These are phyloP conservation scores for Tubulanus polymorphus DNA, from an alignment of 2,888 invertebrate genomes.

Conservation along the genomic window DNA sequence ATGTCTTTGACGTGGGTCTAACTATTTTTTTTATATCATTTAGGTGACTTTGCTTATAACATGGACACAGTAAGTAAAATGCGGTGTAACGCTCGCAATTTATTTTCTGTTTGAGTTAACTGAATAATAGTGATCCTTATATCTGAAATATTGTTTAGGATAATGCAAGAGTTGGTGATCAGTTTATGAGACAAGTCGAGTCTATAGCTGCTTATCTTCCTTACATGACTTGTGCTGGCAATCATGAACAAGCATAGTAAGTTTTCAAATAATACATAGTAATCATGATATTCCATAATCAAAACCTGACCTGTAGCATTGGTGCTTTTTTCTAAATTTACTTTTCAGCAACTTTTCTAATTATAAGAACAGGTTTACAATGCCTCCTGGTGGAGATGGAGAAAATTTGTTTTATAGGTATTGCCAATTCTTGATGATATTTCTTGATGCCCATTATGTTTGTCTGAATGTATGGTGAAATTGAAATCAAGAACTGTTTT, in stretches of 20 bases:
- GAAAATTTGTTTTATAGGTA: constrained; percentile 47
- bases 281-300: neutral
- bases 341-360: constrained; percentile 84
- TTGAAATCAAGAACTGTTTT: no score
- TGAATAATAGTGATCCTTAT: neutral
- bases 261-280: constrained; percentile 51
- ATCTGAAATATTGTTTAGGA: constrained; percentile 53
- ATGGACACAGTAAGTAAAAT: constrained; percentile 34
- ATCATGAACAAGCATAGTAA: constrained; percentile 82
- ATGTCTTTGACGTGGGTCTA: no score
- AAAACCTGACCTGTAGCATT: no score
- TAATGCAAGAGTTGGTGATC: constrained; percentile 79
- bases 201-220: constrained; percentile 84
- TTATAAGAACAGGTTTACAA: constrained; percentile 84
- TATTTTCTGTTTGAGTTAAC: neutral
- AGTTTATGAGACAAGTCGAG: constrained; percentile 89
- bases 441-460: no score
- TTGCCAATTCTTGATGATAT: no score
- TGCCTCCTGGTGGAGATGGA: constrained; percentile 64
- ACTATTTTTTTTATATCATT: constrained; percentile 15
- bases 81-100: neutral
- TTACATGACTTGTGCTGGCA: constrained; percentile 79
- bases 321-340: neutral
- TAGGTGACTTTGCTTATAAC: constrained; percentile 49
- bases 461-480: no score